Percentiles rank a stretch among this genome's conserved stretches.
Evolutionary conservation across 2,113 vertebrate genomes (phyloP).

Genomic region (Myrmophylax atrothorax): DNA sequence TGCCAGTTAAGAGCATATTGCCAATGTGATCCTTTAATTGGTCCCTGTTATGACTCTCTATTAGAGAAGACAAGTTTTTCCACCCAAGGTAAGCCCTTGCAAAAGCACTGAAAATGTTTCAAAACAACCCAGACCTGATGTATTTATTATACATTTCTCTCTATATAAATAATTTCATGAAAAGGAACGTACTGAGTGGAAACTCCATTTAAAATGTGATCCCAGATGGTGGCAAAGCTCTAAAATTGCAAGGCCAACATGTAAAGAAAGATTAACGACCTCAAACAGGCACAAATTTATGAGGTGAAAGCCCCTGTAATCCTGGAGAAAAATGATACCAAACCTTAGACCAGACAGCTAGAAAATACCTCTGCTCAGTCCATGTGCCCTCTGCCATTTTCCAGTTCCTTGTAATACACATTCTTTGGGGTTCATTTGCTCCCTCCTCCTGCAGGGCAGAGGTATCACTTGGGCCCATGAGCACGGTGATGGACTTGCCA

Average conservation of each 20-base stretch:
- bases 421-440: slow-evolving; percentile 3
- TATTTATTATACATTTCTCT: slow-evolving; percentile 62
- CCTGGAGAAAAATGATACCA: slow-evolving; percentile 71
- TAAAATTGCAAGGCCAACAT: slow-evolving; percentile 71
- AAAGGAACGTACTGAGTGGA: slow-evolving; percentile 69
- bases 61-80: slow-evolving; percentile 68
- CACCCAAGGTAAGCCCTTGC: slow-evolving; percentile 53
- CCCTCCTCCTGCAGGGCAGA: neutral
- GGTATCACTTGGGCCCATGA: neutral
- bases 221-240: slow-evolving; percentile 73
- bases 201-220: slow-evolving; percentile 71
- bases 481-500: neutral
- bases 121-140: slow-evolving; percentile 55
- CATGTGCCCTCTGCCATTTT: slow-evolving; percentile 58
- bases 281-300: slow-evolving; percentile 72
- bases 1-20: slow-evolving; percentile 63
- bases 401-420: neutral
- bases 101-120: slow-evolving; percentile 55
- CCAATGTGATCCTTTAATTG: slow-evolving; percentile 63
- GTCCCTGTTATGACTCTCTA: slow-evolving; percentile 35
- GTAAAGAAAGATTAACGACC: slow-evolving; percentile 73
- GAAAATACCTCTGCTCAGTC: slow-evolving; percentile 66
- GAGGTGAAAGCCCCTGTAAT: slow-evolving; percentile 74
- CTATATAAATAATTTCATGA: slow-evolving; percentile 64
- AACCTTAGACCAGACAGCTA: slow-evolving; percentile 64